phyloP scores from a whole-genome alignment of 2,113 vertebrate genomes.

The Willisornis vidua region DNA sequence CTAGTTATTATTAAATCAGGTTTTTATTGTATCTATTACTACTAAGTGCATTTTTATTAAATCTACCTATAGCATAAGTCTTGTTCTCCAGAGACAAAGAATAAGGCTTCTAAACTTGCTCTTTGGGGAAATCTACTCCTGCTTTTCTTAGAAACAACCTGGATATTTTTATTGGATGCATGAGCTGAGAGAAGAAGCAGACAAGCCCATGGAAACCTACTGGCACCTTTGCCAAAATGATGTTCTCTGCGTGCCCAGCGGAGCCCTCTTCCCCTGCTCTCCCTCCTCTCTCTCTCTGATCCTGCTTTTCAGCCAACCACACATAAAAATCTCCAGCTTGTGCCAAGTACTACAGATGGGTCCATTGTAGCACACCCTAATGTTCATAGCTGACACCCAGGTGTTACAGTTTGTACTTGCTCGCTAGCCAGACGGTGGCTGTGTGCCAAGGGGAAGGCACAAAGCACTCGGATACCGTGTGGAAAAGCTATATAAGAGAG shows the following conservation, averaged over 20 bases:
- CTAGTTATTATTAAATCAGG: background rate
- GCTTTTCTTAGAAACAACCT: slow-evolving; percentile 46
- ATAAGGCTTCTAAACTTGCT: background rate
- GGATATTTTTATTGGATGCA: slow-evolving; percentile 40
- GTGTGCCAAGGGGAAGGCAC: slow-evolving; percentile 58
- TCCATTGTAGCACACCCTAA: slow-evolving; percentile 71
- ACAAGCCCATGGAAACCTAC: slow-evolving; percentile 51
- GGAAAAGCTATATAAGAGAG: slow-evolving; percentile 58
- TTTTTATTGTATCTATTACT: slow-evolving; percentile 34
- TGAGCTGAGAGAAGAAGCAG: background rate
- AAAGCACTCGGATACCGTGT: slow-evolving; percentile 33
- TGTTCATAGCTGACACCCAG: slow-evolving; percentile 72
- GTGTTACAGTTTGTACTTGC: slow-evolving; percentile 71
- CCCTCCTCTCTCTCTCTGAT: slow-evolving; percentile 63
- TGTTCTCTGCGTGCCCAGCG: slow-evolving; percentile 26
- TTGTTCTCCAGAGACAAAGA: slow-evolving; percentile 45
- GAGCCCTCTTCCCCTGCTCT: slow-evolving; percentile 56
- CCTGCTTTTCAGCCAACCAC: slow-evolving; percentile 65
- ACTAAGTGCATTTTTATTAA: slow-evolving; percentile 28
- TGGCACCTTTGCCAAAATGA: slow-evolving; percentile 61
- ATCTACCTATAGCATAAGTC: background rate
- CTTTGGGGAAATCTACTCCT: slow-evolving; percentile 36
- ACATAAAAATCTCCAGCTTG: slow-evolving; percentile 64
- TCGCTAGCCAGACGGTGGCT: slow-evolving; percentile 64
- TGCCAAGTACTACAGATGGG: slow-evolving; percentile 73